Percentiles rank a stretch among this genome's conserved stretches.
phyloP scores from a whole-genome alignment of 2,888 invertebrate species.

The Caenorhabditis wallacei region DNA sequence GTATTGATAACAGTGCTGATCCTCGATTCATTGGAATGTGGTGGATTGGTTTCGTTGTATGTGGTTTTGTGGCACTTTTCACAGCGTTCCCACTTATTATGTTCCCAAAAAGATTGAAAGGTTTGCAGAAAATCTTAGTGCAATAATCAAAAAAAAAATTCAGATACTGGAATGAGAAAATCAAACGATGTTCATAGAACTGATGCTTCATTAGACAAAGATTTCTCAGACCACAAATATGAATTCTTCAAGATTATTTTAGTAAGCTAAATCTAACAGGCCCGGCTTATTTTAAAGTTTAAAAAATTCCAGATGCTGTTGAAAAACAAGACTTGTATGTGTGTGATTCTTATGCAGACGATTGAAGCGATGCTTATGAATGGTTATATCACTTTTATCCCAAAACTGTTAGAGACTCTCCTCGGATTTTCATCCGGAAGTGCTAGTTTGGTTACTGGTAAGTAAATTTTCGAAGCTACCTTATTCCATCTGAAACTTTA shows the following conservation, averaged over 20 bases:
- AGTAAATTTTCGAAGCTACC: neutral
- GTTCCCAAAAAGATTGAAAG: conserved; percentile 81
- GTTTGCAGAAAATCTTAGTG: conserved; percentile 59
- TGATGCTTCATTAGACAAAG: conserved; percentile 68
- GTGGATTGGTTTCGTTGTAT: conserved; percentile 85
- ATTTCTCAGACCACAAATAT: conserved; percentile 72
- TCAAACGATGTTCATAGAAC: conserved; percentile 69
- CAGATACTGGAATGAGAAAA: conserved; percentile 72
- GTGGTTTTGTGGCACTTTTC: conserved; percentile 82
- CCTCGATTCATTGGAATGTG: conserved; percentile 84
- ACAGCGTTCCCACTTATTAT: conserved; percentile 83
- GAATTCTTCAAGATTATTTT: conserved; percentile 70
- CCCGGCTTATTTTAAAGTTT: neutral
- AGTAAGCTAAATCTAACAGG: conserved; percentile 40
- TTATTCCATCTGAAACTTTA: too few relatives aligned
- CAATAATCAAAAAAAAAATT: neutral
- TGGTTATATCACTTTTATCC: conserved; percentile 78
- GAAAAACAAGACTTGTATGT: conserved; percentile 70
- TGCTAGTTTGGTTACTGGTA: conserved; percentile 74
- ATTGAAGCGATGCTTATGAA: conserved; percentile 76
- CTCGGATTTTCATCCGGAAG: conserved; percentile 72
- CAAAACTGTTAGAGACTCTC: conserved; percentile 76
- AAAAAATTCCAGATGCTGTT: conserved; percentile 64
- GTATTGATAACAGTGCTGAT: conserved; percentile 70
- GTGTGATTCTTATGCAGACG: conserved; percentile 74